A percentile compares a stretch with the other conserved stretches of the same genome.
Conservation (phyloP, 2,113 vertebrate genomes). For the Phalacrocorax pelagicus region DNA sequence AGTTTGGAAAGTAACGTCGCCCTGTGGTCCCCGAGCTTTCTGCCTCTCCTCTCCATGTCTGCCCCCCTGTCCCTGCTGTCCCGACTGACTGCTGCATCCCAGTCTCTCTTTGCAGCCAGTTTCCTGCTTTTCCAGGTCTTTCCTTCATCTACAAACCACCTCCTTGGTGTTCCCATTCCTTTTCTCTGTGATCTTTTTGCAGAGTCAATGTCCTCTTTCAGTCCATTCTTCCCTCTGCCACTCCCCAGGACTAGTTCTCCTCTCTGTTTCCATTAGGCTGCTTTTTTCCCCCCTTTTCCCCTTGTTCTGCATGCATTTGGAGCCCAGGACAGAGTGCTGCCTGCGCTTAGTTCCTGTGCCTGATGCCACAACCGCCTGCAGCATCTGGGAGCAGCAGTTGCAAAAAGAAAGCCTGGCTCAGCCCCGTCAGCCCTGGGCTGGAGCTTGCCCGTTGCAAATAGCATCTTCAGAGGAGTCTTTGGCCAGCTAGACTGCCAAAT, state of each 20-base stretch:
- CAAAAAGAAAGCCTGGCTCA: not conserved
- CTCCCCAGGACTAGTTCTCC: not conserved
- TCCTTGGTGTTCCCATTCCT: not conserved
- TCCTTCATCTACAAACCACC: not conserved
- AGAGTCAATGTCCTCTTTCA: fast-evolving
- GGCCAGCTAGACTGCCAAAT: not conserved
- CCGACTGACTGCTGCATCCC: not conserved
- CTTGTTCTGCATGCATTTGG: not conserved
- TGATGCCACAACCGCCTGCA: not conserved
- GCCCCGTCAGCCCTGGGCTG: not conserved
- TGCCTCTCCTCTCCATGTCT: not conserved
- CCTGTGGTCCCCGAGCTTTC: not conserved
- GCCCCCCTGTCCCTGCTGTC: not conserved
- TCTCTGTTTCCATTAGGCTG: not conserved
- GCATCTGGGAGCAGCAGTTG: not conserved
- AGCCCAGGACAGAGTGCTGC: not conserved
- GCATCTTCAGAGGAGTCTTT: not conserved
- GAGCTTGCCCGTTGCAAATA: not conserved
- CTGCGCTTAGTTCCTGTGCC: not conserved
- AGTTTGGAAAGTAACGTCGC: not conserved
- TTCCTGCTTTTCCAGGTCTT: not conserved
- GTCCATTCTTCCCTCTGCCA: not conserved
- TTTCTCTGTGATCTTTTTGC: not conserved
- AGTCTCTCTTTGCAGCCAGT: not conserved
- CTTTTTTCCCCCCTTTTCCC: not conserved